Conservation (phyloP, 92 coral and sea anemone genomes). For the Phenganax subtilis region DNA sequence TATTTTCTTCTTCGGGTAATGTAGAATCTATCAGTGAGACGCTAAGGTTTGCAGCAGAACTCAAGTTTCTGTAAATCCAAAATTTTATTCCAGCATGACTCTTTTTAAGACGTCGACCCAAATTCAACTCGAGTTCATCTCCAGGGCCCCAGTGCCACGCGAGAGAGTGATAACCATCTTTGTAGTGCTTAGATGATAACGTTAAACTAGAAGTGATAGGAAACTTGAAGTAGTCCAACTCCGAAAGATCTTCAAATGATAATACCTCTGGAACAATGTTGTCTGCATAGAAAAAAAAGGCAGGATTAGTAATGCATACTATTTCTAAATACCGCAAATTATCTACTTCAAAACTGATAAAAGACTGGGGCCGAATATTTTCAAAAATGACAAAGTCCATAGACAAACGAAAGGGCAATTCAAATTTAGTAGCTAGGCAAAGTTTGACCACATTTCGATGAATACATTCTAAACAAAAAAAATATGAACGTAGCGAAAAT, state of each 20-base stretch:
- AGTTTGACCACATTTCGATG: too few species aligned
- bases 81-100: constrained; percentile 38
- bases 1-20: neutral
- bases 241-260: constrained; percentile 28
- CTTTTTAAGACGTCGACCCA: neutral
- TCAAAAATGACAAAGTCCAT: too few species aligned
- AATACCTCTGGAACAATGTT: neutral
- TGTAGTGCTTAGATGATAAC: constrained; percentile 26
- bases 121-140: constrained; percentile 19
- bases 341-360: too few species aligned
- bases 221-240: constrained; percentile 21
- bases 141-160: constrained; percentile 35
- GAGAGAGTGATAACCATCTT: constrained; percentile 41
- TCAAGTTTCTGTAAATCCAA: constrained; percentile 54
- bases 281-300: neutral
- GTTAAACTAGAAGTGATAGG: constrained; percentile 11
- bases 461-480: too few species aligned
- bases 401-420: too few species aligned
- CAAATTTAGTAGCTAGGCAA: too few species aligned
- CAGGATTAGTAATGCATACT: too few species aligned
- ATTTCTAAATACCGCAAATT: too few species aligned
- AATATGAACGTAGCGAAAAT: too few species aligned
- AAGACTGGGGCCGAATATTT: too few species aligned
- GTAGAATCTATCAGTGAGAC: constrained; percentile 20
- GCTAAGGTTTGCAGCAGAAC: constrained; percentile 1